Conservation (phyloP, 2,888 invertebrate species). For the Thumatha senex region DNA sequence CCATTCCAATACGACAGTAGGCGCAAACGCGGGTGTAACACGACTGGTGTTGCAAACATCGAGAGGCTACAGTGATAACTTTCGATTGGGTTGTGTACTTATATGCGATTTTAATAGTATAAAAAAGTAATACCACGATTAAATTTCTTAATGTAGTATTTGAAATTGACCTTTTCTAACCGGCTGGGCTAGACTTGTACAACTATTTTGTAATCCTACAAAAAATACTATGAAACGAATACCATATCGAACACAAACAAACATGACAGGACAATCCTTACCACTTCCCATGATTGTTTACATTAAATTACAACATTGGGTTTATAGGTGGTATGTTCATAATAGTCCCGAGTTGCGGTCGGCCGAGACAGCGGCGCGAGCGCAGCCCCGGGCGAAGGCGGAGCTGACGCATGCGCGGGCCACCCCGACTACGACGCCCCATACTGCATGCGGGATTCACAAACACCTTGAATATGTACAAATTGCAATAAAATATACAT, state of each 20-base stretch:
- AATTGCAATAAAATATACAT: slow-evolving; percentile 23
- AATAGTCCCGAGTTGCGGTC: slow-evolving; percentile 35
- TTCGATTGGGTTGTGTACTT: no score
- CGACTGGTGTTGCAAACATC: no score
- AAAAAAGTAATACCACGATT: no score
- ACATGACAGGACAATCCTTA: slow-evolving; percentile 65
- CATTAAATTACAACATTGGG: slow-evolving; percentile 72
- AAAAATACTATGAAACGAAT: slow-evolving; percentile 38
- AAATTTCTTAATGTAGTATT: no score
- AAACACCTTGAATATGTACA: slow-evolving; percentile 32
- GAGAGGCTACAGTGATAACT: no score
- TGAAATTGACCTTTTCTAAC: no score
- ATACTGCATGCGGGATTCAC: slow-evolving; percentile 46
- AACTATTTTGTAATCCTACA: background rate
- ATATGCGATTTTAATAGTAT: no score
- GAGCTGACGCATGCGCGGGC: slow-evolving; percentile 68
- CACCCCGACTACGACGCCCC: slow-evolving; percentile 75
- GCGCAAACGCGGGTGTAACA: no score
- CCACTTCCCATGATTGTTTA: slow-evolving; percentile 71
- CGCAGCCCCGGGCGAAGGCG: slow-evolving; percentile 66
- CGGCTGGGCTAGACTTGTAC: no score
- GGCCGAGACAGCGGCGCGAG: slow-evolving; percentile 44
- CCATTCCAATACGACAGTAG: no score
- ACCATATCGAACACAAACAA: slow-evolving; percentile 39
- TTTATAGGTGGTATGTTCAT: slow-evolving; percentile 53